A percentile compares a stretch with the other conserved stretches of the same genome.
These are phyloP conservation scores for Columba guinea DNA, from an alignment of 2,797 vertebrate genomes.

Conservation along the genomic window DNA sequence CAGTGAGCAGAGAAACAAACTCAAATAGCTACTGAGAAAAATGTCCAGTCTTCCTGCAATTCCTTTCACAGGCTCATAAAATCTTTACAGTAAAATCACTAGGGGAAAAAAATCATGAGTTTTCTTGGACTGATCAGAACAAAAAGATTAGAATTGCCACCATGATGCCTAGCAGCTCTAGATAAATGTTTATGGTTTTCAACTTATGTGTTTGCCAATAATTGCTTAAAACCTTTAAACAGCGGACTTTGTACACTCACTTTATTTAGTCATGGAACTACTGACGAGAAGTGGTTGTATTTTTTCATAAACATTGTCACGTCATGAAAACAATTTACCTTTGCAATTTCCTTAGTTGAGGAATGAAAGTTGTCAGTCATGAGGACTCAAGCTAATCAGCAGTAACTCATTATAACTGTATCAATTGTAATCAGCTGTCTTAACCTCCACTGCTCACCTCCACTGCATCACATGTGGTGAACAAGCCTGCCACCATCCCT, in stretches of 20 bases:
- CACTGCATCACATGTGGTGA: background rate
- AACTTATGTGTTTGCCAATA: background rate
- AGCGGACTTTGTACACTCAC: background rate
- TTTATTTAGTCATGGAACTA: background rate
- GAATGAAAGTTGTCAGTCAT: background rate
- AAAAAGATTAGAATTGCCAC: background rate
- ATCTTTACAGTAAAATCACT: background rate
- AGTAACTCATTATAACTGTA: background rate
- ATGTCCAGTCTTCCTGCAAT: background rate
- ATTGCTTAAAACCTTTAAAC: background rate
- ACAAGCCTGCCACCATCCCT: background rate
- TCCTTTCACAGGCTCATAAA: background rate
- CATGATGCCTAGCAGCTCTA: background rate
- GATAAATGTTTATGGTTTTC: background rate
- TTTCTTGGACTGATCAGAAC: background rate
- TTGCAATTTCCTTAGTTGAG: background rate
- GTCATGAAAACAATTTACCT: background rate
- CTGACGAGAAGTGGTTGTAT: background rate
- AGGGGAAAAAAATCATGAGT: background rate
- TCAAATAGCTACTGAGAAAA: background rate
- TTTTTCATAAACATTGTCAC: background rate
- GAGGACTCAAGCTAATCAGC: background rate
- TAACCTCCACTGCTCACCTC: background rate
- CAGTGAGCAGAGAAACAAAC: background rate
- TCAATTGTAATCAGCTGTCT: background rate